Evolutionary conservation across 2,888 invertebrate genomes (phyloP).

Genomic region (Cyclophora punctaria): DNA sequence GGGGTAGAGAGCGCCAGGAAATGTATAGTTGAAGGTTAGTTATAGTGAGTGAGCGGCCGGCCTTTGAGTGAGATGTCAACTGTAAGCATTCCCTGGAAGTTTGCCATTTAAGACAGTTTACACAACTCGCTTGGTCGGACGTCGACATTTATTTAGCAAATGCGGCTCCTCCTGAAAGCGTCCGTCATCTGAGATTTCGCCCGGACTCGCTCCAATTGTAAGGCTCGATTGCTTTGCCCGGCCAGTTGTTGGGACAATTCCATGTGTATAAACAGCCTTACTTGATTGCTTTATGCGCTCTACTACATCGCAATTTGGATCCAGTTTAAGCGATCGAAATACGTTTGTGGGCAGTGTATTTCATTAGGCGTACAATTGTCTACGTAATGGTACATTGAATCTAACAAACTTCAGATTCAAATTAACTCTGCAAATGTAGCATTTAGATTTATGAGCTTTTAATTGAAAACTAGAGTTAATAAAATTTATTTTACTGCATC

Average conservation of each 20-base stretch:
- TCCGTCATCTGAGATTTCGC: slow-evolving; percentile 11
- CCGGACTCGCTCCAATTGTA: no score
- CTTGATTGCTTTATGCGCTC: slow-evolving; percentile 1
- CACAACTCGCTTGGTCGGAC: background rate
- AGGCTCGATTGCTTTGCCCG: no score
- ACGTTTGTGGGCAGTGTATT: background rate
- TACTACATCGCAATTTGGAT: slow-evolving; percentile 4
- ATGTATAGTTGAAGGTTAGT: slow-evolving; percentile 45
- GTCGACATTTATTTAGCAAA: slow-evolving; percentile 6
- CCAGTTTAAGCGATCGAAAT: background rate
- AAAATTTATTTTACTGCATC: no score
- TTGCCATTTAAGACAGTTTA: slow-evolving; percentile 5
- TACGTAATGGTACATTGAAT: no score
- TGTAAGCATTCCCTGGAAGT: slow-evolving; percentile 10
- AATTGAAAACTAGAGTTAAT: no score
- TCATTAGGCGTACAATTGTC: no score
- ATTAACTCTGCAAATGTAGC: no score
- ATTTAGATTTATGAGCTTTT: no score
- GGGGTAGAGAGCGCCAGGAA: slow-evolving; percentile 53
- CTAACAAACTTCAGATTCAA: no score
- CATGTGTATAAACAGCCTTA: background rate
- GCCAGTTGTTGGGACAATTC: no score
- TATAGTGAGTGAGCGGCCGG: slow-evolving; percentile 3
- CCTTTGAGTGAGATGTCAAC: slow-evolving; percentile 7
- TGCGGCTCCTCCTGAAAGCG: slow-evolving; percentile 8